Conservation (phyloP, 2,113 vertebrate species). For the Oryzias curvinotus region DNA sequence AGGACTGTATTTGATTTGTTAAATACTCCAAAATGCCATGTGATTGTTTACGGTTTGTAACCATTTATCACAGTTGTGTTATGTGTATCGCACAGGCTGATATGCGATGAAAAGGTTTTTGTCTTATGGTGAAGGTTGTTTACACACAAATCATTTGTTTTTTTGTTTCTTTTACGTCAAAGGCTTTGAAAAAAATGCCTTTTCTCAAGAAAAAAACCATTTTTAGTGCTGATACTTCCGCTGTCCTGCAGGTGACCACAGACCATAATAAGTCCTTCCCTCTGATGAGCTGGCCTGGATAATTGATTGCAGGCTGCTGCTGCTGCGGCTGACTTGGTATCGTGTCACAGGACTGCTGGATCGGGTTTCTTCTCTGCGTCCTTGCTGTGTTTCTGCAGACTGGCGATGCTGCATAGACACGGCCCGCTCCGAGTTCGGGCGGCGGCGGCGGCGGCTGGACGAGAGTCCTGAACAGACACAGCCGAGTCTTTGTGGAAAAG, state of each 20-base stretch:
- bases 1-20: too few relatives aligned
- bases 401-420: neutral
- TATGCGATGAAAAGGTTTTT: too few relatives aligned
- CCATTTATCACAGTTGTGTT: too few relatives aligned
- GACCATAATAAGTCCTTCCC: neutral
- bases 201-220: too few relatives aligned
- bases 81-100: too few relatives aligned
- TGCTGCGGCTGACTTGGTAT: conserved; percentile 24
- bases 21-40: too few relatives aligned
- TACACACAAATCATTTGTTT: too few relatives aligned
- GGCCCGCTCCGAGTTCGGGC: conserved; percentile 19
- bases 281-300: conserved; percentile 52
- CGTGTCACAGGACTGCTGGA: conserved; percentile 2
- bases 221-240: too few relatives aligned
- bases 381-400: conserved; percentile 31
- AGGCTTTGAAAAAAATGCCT: too few relatives aligned
- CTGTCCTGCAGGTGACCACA: neutral
- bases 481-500: neutral
- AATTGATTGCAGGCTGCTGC: conserved; percentile 49
- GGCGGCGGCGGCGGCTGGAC: neutral
- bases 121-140: too few relatives aligned
- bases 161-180: too few relatives aligned
- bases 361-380: conserved; percentile 33
- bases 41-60: too few relatives aligned
- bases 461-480: conserved; percentile 4